These are phyloP conservation scores for Corythucha ciliata DNA, from an alignment of 2,888 invertebrate genomes.

Conservation along the genomic window DNA sequence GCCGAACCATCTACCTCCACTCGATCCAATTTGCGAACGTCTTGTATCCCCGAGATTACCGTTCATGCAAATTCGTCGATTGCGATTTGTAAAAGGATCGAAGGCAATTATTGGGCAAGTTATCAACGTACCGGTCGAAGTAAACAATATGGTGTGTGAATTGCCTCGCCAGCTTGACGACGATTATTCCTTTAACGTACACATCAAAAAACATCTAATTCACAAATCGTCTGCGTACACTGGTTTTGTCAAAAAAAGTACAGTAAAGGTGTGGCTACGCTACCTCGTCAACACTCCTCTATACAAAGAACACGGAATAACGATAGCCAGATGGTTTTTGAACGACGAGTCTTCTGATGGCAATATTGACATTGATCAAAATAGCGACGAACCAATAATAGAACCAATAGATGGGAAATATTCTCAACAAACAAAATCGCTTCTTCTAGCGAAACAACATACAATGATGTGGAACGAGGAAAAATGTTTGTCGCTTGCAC, in stretches of 20 bases:
- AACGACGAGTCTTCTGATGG: slow-evolving; percentile 2
- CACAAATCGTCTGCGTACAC: slow-evolving; percentile 36
- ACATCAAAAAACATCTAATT: slow-evolving; percentile 38
- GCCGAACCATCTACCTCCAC: slow-evolving; percentile 1
- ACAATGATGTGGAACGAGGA: slow-evolving; percentile 20
- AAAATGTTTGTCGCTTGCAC: slow-evolving; percentile 19
- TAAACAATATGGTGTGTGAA: slow-evolving; percentile 39
- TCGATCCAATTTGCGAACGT: neutral
- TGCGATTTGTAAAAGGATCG: neutral
- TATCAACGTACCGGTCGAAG: slow-evolving; percentile 41
- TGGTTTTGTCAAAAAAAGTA: slow-evolving; percentile 19
- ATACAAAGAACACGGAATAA: slow-evolving; percentile 9
- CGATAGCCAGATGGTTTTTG: slow-evolving; percentile 8
- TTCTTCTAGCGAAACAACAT: slow-evolving; percentile 20
- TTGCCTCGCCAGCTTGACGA: slow-evolving; percentile 39
- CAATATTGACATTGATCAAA: slow-evolving; percentile 3
- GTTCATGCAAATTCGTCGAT: slow-evolving; percentile 1
- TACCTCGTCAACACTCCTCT: slow-evolving; percentile 13
- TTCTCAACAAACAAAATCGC: neutral
- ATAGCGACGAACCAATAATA: slow-evolving; percentile 5
- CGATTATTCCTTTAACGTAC: slow-evolving; percentile 39
- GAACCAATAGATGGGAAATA: slow-evolving; percentile 6
- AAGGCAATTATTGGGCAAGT: slow-evolving; percentile 39
- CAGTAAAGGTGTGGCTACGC: slow-evolving; percentile 4
- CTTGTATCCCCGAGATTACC: slow-evolving; percentile 7